Evolutionary conservation across 2,797 vertebrate genomes (phyloP).

Genomic region (Simalia tracyae): DNA sequence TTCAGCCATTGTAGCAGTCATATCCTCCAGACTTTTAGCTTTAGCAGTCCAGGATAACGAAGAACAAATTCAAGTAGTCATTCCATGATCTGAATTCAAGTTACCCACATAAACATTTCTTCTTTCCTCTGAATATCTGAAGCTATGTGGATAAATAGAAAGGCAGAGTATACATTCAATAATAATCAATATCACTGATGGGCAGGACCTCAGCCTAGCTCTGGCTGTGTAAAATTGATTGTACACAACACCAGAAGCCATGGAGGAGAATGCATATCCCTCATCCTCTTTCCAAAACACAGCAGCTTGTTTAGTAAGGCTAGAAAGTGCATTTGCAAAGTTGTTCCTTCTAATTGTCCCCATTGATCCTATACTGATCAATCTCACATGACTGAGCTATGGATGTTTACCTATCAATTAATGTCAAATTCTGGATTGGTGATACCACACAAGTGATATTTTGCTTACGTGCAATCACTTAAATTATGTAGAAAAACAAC

Average conservation of each 20-base stretch:
- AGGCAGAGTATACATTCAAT: not conserved
- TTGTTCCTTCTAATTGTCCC: not conserved
- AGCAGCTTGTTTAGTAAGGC: not conserved
- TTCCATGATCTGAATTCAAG: not conserved
- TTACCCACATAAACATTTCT: not conserved
- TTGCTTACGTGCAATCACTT: conserved; percentile 33
- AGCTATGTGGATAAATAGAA: not conserved
- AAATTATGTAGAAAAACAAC: conserved; percentile 49
- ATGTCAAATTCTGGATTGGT: not conserved
- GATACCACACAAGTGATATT: not conserved
- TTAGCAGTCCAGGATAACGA: not conserved
- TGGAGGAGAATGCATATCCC: not conserved
- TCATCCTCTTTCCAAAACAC: not conserved
- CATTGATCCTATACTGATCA: not conserved
- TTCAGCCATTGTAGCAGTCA: not conserved
- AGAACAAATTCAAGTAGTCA: not conserved
- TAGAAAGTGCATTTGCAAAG: not conserved
- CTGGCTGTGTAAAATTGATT: not conserved
- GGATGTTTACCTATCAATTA: not conserved
- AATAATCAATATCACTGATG: not conserved
- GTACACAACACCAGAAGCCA: not conserved
- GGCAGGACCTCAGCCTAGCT: not conserved
- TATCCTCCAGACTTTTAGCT: not conserved
- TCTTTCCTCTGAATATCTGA: not conserved
- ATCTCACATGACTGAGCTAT: not conserved